A percentile compares a stretch with the other conserved stretches of the same genome.
Evolutionary conservation across 1,140 invertebrate genomes (phyloP).

Genomic region (Brachionus angularis): DNA sequence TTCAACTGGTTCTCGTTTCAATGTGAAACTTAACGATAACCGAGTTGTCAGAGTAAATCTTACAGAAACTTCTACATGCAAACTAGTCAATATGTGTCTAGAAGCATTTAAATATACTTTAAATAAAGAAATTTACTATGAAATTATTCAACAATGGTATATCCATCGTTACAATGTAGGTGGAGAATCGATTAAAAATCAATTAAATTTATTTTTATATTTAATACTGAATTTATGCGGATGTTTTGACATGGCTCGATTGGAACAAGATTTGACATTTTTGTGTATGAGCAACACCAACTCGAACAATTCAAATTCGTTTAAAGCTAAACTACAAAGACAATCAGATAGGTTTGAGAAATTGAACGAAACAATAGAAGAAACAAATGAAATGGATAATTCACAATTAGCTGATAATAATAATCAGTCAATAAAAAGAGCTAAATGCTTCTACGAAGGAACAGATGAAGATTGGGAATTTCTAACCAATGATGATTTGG

Average conservation of each 20-base stretch:
- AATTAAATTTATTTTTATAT: slow-evolving; percentile 21
- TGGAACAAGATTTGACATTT: slow-evolving; percentile 26
- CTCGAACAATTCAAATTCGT: not conserved
- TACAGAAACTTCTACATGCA: slow-evolving; percentile 1
- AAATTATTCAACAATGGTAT: slow-evolving; percentile 41
- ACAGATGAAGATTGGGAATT: slow-evolving; percentile 38
- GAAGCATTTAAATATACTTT: slow-evolving; percentile 39
- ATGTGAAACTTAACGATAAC: slow-evolving; percentile 13
- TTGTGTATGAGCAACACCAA: slow-evolving; percentile 11
- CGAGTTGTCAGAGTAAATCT: slow-evolving; percentile 12
- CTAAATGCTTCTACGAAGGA: slow-evolving; percentile 4
- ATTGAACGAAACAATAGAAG: not conserved
- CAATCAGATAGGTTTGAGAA: not conserved
- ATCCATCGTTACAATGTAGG: slow-evolving; percentile 32
- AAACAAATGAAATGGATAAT: not conserved
- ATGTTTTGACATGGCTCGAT: slow-evolving; percentile 40
- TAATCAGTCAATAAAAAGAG: not conserved
- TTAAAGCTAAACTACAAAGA: not conserved
- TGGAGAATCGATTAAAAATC: slow-evolving; percentile 12
- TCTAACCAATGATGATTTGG: slow-evolving; percentile 8
- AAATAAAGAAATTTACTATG: slow-evolving; percentile 19
- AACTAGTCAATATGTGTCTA: slow-evolving; percentile 31
- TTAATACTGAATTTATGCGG: slow-evolving; percentile 32
- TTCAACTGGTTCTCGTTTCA: slow-evolving; percentile 23
- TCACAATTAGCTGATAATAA: not conserved